phyloP scores from a whole-genome alignment of 2,797 vertebrate genomes.

The Martes flavigula region DNA sequence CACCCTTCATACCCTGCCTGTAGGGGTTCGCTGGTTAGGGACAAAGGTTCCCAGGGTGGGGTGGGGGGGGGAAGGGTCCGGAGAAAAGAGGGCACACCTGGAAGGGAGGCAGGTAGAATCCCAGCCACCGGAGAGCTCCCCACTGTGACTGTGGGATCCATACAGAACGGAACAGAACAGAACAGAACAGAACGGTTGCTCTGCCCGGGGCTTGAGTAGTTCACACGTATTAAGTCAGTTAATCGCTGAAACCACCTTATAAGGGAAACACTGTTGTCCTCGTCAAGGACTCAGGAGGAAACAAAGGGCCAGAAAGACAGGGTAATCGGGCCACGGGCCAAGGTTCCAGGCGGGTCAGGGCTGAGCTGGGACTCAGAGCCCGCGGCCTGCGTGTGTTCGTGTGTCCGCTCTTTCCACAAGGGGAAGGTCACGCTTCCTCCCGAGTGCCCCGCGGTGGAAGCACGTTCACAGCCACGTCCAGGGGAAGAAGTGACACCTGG shows the following conservation, averaged over 20 bases:
- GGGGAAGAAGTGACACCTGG: neutral
- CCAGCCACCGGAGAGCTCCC: neutral
- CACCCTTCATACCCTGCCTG: neutral
- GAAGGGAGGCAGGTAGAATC: neutral
- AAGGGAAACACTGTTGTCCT: neutral
- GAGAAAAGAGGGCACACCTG: neutral
- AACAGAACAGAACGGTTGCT: neutral
- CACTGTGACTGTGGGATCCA: neutral
- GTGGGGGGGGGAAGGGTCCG: neutral
- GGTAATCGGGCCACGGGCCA: neutral
- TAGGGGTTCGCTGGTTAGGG: neutral
- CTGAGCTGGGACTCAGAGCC: neutral
- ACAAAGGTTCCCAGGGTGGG: neutral
- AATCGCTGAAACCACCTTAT: no score
- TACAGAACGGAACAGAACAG: no score
- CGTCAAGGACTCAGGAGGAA: neutral
- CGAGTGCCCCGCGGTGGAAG: fast-evolving
- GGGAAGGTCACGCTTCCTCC: neutral
- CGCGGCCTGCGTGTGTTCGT: fast-evolving
- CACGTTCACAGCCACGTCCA: neutral
- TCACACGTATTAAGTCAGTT: neutral
- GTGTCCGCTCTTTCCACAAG: neutral
- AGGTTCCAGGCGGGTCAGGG: neutral
- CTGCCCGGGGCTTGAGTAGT: neutral
- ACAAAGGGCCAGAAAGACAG: neutral